These are phyloP conservation scores for Patella pellucida DNA, from an alignment of 2,888 invertebrate species.

Conservation along the genomic window DNA sequence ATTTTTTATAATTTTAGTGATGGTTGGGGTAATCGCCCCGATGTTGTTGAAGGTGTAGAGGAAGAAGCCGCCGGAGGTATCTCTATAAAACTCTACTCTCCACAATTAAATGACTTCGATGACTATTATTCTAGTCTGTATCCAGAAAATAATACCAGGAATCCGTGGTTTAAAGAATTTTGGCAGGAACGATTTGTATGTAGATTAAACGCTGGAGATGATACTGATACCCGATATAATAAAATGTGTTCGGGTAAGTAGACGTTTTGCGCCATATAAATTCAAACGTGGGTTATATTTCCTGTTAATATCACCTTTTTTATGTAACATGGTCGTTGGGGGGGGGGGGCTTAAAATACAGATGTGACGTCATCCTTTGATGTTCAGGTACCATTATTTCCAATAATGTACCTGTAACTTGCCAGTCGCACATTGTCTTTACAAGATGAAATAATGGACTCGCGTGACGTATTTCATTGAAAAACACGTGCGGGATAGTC, in stretches of 20 bases:
- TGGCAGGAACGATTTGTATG: slow-evolving; percentile 83
- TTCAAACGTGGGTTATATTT: no score
- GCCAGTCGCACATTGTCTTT: no score
- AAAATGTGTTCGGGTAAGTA: slow-evolving; percentile 55
- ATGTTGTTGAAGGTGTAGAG: slow-evolving; percentile 78
- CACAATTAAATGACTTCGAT: slow-evolving; percentile 74
- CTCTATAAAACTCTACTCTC: slow-evolving; percentile 83
- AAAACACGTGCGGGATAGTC: no score
- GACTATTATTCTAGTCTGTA: slow-evolving; percentile 78
- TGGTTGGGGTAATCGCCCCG: slow-evolving; percentile 82
- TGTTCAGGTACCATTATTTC: no score
- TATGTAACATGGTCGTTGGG: no score
- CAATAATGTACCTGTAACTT: no score
- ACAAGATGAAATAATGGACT: no score
- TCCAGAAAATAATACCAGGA: slow-evolving; percentile 77
- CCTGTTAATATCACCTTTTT: no score
- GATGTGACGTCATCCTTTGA: no score
- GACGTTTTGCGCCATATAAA: no score
- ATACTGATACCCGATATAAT: slow-evolving; percentile 28
- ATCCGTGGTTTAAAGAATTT: slow-evolving; percentile 83
- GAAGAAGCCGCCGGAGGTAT: slow-evolving; percentile 80
- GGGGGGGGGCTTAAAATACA: no score
- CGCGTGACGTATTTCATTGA: no score
- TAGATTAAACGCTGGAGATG: slow-evolving; percentile 42
- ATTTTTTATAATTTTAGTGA: slow-evolving; percentile 74